Evolutionary conservation across 1,140 invertebrate genomes (phyloP).

Genomic region (Brachionus sp.): DNA sequence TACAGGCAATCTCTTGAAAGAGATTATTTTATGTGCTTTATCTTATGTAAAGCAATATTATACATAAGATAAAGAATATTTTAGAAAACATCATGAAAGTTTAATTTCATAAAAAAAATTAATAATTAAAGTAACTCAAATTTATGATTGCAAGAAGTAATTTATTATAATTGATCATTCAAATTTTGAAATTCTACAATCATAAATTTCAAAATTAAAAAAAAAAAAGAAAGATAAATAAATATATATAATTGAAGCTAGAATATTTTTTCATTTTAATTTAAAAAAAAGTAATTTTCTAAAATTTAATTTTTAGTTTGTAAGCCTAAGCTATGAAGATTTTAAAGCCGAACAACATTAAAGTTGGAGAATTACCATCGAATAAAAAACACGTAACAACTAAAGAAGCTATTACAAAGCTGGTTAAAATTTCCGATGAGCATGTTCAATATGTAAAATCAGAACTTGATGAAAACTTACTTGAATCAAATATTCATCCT

Average conservation of each 20-base stretch:
- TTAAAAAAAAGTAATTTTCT: background rate
- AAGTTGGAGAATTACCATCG: background rate
- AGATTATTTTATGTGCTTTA: too few relatives aligned
- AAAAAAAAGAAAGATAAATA: background rate
- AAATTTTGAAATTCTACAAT: too few relatives aligned
- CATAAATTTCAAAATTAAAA: background rate
- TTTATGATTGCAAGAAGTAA: too few relatives aligned
- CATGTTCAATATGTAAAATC: slow-evolving; percentile 37
- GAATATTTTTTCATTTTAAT: background rate
- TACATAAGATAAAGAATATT: too few relatives aligned
- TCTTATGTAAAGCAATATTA: too few relatives aligned
- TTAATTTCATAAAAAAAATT: too few relatives aligned
- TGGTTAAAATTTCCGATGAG: slow-evolving; percentile 9
- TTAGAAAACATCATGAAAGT: too few relatives aligned
- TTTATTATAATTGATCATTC: background rate
- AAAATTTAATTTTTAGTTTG: background rate
- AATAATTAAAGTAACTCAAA: too few relatives aligned
- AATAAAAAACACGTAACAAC: background rate
- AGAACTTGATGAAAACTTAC: background rate
- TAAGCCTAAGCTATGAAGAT: slow-evolving; percentile 9
- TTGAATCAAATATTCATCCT: background rate
- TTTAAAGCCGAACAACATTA: slow-evolving; percentile 27
- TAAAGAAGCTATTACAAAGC: background rate
- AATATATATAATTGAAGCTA: background rate
- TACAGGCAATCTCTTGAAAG: too few relatives aligned